Conservation (phyloP, 2,888 invertebrate species). For the Thera obeliscata region DNA sequence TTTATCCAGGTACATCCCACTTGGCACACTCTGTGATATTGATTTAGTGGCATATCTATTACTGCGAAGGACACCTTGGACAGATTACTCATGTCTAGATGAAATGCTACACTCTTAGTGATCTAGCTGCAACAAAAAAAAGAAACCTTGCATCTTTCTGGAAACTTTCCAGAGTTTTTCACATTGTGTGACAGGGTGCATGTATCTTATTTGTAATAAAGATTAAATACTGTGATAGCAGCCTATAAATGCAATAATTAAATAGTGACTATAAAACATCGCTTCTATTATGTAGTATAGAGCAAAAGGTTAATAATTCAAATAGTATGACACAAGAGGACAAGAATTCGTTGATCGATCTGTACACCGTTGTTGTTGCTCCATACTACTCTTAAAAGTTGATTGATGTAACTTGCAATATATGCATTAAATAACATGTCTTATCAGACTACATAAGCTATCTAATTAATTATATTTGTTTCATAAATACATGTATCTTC, state of each 20-base stretch:
- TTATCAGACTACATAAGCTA: constrained; percentile 10
- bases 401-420: constrained; percentile 24
- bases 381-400: constrained; percentile 28
- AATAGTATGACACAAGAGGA: background rate
- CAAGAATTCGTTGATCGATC: background rate
- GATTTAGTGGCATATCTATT: constrained; percentile 53
- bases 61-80: constrained; percentile 57
- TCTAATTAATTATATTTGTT: constrained; percentile 23
- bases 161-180: constrained; percentile 45
- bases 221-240: constrained; percentile 44
- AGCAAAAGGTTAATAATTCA: constrained; percentile 28
- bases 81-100: constrained; percentile 43
- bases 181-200: constrained; percentile 84
- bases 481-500: constrained; percentile 29
- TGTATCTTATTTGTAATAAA: constrained; percentile 66
- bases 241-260: constrained; percentile 30
- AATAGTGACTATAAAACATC: constrained; percentile 32
- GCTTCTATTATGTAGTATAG: constrained; percentile 21
- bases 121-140: constrained; percentile 51
- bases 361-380: constrained; percentile 29
- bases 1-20: constrained; percentile 78
- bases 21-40: constrained; percentile 82
- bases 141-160: constrained; percentile 31
- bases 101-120: constrained; percentile 52
- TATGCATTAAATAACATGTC: constrained; percentile 23